Evolutionary conservation across 2,797 vertebrate genomes (phyloP).

Genomic region (Coilia nasus): DNA sequence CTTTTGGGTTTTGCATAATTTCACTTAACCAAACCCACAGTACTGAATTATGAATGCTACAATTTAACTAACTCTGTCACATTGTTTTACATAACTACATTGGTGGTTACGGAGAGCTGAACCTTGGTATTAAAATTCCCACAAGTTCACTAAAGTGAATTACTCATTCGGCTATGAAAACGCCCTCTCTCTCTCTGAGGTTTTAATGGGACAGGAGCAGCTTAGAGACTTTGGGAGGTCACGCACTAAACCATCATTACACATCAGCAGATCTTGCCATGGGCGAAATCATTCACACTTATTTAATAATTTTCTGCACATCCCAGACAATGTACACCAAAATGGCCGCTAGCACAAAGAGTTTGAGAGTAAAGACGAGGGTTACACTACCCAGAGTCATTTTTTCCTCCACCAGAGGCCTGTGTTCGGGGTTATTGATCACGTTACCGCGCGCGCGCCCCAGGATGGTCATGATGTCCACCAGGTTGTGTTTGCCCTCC

Average conservation of each 20-base stretch:
- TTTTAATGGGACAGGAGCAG: neutral
- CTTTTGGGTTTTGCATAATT: slow-evolving; percentile 25
- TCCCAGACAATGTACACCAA: slow-evolving; percentile 79
- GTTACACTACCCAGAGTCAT: slow-evolving; percentile 81
- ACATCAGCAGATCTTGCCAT: neutral
- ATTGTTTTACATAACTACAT: slow-evolving; percentile 10
- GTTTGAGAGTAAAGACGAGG: slow-evolving; percentile 77
- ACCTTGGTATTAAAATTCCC: neutral
- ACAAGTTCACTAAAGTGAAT: slow-evolving; percentile 7
- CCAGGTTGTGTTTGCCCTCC: slow-evolving; percentile 83
- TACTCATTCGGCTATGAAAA: neutral
- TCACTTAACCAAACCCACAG: neutral
- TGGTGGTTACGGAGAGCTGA: neutral
- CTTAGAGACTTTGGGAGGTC: neutral
- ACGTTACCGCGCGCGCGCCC: slow-evolving; percentile 83
- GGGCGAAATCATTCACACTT: slow-evolving; percentile 35
- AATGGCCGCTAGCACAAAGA: slow-evolving; percentile 70
- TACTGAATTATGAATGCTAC: neutral
- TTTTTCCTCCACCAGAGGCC: slow-evolving; percentile 77
- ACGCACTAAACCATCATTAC: neutral
- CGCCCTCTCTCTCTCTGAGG: neutral
- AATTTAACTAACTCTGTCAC: neutral
- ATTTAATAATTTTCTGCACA: slow-evolving; percentile 77
- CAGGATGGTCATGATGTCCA: slow-evolving; percentile 95
- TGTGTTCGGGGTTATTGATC: slow-evolving; percentile 75